Evolutionary conservation across 2,113 vertebrate species (phyloP).

Genomic region (Osmerus mordax): DNA sequence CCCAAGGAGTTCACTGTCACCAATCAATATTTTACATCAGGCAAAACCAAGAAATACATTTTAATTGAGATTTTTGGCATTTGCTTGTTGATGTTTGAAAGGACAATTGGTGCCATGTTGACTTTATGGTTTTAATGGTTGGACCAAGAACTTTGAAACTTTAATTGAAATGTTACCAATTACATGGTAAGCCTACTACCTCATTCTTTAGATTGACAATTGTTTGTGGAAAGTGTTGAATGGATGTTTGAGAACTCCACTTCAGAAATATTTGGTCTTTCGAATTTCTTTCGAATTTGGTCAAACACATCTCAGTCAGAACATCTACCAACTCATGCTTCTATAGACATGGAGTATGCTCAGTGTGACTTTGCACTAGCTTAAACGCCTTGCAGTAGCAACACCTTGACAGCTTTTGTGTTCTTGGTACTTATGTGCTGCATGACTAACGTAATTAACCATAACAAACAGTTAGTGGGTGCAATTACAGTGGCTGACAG

Average conservation of each 20-base stretch:
- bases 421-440: slow-evolving; percentile 18
- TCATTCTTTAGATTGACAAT: too few relatives aligned
- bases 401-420: background rate
- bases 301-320: background rate
- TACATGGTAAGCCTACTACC: too few relatives aligned
- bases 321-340: too few relatives aligned
- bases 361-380: too few relatives aligned
- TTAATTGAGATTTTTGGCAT: background rate
- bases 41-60: slow-evolving; percentile 18
- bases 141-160: too few relatives aligned
- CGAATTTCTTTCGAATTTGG: background rate
- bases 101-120: background rate
- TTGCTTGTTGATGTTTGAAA: background rate
- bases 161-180: too few relatives aligned
- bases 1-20: slow-evolving; percentile 5
- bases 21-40: slow-evolving; percentile 30
- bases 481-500: slow-evolving; percentile 19
- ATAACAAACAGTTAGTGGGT: slow-evolving; percentile 5
- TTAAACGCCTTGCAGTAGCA: background rate
- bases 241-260: too few relatives aligned
- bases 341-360: too few relatives aligned
- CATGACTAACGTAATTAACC: slow-evolving; percentile 30
- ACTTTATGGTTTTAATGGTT: too few relatives aligned
- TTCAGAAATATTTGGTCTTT: background rate
- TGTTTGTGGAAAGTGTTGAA: too few relatives aligned